Conservation (phyloP, 2,113 vertebrate genomes). For the Aptenodytes patagonicus region DNA sequence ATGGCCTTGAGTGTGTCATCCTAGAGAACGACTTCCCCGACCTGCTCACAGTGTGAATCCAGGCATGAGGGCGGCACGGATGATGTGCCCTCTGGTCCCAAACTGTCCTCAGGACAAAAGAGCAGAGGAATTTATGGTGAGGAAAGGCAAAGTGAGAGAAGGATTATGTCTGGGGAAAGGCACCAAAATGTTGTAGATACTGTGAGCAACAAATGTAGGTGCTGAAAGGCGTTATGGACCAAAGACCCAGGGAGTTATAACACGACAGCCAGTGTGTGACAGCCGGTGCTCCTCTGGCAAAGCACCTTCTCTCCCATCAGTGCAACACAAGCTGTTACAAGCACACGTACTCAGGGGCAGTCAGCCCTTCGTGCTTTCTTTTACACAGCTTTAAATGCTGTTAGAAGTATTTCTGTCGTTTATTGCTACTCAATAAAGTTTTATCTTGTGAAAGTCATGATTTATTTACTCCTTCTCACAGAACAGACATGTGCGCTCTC, state of each 20-base stretch:
- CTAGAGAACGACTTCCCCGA: not conserved
- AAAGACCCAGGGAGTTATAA: not conserved
- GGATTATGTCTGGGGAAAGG: not conserved
- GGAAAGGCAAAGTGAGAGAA: not conserved
- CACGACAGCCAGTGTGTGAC: not conserved
- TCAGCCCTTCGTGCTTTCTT: not conserved
- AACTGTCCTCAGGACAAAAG: not conserved
- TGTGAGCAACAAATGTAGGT: not conserved
- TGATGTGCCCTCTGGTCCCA: not conserved
- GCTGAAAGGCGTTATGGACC: not conserved
- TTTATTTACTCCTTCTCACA: slow-evolving; percentile 49
- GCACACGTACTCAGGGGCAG: not conserved
- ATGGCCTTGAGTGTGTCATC: not conserved
- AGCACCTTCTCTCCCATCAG: not conserved
- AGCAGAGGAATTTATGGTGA: not conserved
- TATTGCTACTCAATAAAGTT: slow-evolving; percentile 67
- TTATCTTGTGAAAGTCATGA: slow-evolving; percentile 50
- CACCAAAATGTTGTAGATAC: not conserved
- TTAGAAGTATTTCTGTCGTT: slow-evolving; percentile 38
- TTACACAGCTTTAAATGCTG: slow-evolving; percentile 45
- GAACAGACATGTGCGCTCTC: not conserved
- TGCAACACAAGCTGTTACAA: not conserved
- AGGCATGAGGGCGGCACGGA: not conserved
- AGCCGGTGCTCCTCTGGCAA: not conserved
- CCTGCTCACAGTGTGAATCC: not conserved